Percentiles rank a stretch among this genome's conserved stretches.
Evolutionary conservation across 1,140 invertebrate genomes (phyloP).

Genomic region (Diorhabda carinulata): DNA sequence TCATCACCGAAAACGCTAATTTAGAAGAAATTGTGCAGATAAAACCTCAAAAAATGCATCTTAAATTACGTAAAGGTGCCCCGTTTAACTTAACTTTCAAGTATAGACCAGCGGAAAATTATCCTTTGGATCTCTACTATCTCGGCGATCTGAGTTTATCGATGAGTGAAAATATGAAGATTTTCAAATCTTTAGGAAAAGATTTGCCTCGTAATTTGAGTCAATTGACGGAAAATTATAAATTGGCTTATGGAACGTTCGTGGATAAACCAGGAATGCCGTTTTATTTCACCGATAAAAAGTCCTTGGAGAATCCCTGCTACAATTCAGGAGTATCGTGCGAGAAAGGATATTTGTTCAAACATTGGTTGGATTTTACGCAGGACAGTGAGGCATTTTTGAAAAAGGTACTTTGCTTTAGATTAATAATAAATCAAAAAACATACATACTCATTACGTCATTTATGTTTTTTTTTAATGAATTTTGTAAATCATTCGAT

Average conservation of each 20-base stretch:
- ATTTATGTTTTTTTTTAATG: too few relatives aligned
- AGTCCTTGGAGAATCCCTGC: conserved; percentile 38
- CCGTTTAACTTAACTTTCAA: conserved; percentile 36
- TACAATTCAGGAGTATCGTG: conserved; percentile 20
- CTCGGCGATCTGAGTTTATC: conserved; percentile 88
- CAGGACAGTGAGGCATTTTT: conserved; percentile 32
- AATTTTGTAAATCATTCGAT: too few relatives aligned
- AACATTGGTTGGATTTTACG: conserved; percentile 42
- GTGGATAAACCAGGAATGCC: conserved; percentile 55
- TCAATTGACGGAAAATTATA: conserved; percentile 73
- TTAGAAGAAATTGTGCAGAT: conserved; percentile 25
- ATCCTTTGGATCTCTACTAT: conserved; percentile 90
- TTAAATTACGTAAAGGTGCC: conserved; percentile 28
- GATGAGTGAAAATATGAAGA: conserved; percentile 83
- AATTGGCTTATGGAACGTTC: conserved; percentile 63
- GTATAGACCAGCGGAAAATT: conserved; percentile 63
- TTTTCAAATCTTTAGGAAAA: conserved; percentile 68
- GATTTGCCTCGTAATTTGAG: conserved; percentile 49
- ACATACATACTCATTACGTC: too few relatives aligned
- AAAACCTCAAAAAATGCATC: conserved; percentile 26
- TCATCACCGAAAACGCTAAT: not conserved
- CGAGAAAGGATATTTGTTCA: conserved; percentile 36
- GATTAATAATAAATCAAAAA: too few relatives aligned
- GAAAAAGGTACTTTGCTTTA: too few relatives aligned
- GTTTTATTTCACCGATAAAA: conserved; percentile 42